Percentiles rank a stretch among this genome's conserved stretches.
These are phyloP conservation scores for Mormyrops attenuatus DNA, from an alignment of 2,797 vertebrate genomes.

Conservation along the genomic window DNA sequence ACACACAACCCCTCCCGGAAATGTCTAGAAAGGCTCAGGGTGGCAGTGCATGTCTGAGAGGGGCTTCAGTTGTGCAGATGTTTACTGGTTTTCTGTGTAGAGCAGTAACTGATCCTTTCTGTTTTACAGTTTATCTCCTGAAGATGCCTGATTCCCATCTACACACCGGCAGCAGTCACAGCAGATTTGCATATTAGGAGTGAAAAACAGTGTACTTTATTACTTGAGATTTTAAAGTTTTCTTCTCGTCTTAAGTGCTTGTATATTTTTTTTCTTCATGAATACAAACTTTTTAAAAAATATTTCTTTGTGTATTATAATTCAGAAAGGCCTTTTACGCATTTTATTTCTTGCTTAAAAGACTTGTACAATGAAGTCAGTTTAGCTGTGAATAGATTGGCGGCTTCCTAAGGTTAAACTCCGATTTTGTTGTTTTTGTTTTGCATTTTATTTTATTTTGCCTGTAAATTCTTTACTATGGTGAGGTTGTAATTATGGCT, in stretches of 20 bases:
- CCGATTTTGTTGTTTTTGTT: neutral
- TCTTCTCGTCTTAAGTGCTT: neutral
- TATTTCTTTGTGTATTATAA: slow-evolving; percentile 1
- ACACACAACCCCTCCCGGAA: neutral
- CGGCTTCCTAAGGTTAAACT: neutral
- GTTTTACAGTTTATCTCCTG: slow-evolving; percentile 55
- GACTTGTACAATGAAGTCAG: slow-evolving; percentile 12
- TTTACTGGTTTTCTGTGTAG: neutral
- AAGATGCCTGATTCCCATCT: slow-evolving; percentile 24
- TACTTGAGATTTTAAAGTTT: slow-evolving; percentile 9
- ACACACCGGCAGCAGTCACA: neutral
- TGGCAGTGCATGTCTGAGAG: neutral
- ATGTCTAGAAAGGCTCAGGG: neutral
- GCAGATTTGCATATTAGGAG: slow-evolving; percentile 17
- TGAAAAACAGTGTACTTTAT: slow-evolving; percentile 15
- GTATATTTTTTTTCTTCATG: slow-evolving; percentile 4
- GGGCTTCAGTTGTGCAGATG: neutral
- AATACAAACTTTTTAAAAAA: slow-evolving; percentile 2
- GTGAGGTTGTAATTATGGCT: neutral
- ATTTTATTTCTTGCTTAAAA: neutral
- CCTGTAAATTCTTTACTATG: neutral
- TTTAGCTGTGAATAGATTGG: slow-evolving; percentile 25
- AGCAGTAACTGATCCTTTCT: neutral
- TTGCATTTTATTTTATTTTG: neutral
- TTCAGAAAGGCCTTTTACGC: neutral